phyloP scores from a whole-genome alignment of 2,888 invertebrate species.

The Yponomeuta plumbellus region DNA sequence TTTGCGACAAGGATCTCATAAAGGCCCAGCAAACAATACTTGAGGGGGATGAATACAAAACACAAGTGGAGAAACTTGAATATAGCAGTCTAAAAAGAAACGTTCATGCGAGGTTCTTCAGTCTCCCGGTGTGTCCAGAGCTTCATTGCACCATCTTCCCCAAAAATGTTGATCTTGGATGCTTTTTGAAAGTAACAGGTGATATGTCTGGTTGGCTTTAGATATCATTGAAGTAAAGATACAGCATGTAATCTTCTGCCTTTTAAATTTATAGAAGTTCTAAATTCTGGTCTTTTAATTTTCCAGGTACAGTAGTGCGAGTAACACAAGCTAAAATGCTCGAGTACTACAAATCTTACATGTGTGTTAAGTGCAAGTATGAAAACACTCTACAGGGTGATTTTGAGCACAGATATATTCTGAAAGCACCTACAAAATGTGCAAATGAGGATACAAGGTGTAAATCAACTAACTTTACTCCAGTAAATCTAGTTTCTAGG shows the following conservation, averaged over 20 bases:
- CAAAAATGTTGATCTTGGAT: conserved; percentile 81
- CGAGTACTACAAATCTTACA: conserved; percentile 83
- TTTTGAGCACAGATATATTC: conserved; percentile 79
- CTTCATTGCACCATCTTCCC: conserved; percentile 81
- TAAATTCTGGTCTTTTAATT: conserved; percentile 15
- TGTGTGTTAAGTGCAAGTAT: conserved; percentile 86
- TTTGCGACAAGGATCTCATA: conserved; percentile 79
- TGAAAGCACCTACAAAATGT: conserved; percentile 76
- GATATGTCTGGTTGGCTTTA: conserved; percentile 23
- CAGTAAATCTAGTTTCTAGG: conserved; percentile 73
- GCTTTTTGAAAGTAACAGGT: conserved; percentile 85
- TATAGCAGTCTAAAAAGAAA: conserved; percentile 75
- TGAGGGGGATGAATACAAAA: conserved; percentile 53
- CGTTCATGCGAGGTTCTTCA: conserved; percentile 81
- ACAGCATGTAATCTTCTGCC: too few relatives aligned
- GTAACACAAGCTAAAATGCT: conserved; percentile 85
- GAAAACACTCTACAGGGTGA: conserved; percentile 80
- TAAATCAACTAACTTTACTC: conserved; percentile 71
- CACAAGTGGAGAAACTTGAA: conserved; percentile 39
- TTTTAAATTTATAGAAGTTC: not conserved
- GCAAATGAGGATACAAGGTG: conserved; percentile 70
- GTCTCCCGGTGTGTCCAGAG: conserved; percentile 82
- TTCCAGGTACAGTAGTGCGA: conserved; percentile 85
- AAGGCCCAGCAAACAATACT: conserved; percentile 77
- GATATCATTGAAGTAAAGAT: too few relatives aligned